Percentiles rank a stretch among this genome's conserved stretches.
Conservation (phyloP, 1,140 invertebrate genomes). For the Tetragnatha versicolor region DNA sequence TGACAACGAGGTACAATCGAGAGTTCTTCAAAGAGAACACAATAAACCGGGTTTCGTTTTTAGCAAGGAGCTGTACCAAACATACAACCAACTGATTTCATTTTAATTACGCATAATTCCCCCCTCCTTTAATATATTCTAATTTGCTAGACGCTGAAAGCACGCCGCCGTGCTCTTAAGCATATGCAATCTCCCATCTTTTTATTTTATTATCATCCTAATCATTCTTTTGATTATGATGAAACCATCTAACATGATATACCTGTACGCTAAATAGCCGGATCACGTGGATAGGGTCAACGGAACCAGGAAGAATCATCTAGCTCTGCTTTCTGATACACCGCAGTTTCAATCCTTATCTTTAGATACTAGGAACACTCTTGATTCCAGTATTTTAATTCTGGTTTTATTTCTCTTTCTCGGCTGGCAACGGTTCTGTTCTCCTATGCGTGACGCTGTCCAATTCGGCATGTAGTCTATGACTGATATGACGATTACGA, state of each 20-base stretch:
- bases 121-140: too few relatives aligned
- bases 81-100: too few relatives aligned
- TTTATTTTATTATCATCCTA: constrained; percentile 40
- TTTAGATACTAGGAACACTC: neutral
- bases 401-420: constrained; percentile 13
- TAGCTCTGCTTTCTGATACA: neutral
- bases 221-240: constrained; percentile 37
- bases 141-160: constrained; percentile 24
- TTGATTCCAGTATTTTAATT: constrained; percentile 10
- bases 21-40: too few relatives aligned
- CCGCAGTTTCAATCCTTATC: neutral
- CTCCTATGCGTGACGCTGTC: constrained; percentile 19
- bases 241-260: constrained; percentile 23
- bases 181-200: neutral
- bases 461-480: constrained; percentile 26
- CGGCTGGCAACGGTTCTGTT: neutral
- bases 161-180: constrained; percentile 4
- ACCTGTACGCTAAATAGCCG: neutral
- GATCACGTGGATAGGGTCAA: constrained; percentile 34
- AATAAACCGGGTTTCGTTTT: too few relatives aligned
- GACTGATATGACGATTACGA: constrained; percentile 39
- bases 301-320: constrained; percentile 33
- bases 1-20: too few relatives aligned
- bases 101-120: too few relatives aligned
- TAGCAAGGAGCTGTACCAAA: too few relatives aligned